phyloP scores from a whole-genome alignment of 1,140 invertebrate genomes.

The Fopius arisanus region DNA sequence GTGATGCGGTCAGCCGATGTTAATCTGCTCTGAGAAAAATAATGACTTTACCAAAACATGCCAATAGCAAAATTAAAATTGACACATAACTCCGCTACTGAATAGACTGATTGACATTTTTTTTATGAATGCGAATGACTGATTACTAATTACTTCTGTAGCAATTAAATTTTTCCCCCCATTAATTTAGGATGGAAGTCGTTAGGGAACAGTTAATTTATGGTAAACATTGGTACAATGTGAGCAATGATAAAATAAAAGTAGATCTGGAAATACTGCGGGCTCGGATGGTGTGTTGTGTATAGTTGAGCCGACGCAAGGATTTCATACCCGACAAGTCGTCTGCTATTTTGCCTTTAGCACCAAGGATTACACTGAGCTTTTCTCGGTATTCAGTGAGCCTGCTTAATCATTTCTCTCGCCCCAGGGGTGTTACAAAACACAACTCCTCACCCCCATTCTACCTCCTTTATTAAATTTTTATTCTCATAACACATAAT shows the following conservation, averaged over 20 bases:
- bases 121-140: no score
- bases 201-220: not conserved
- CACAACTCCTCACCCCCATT: not conserved
- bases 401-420: slow-evolving; percentile 56
- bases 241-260: not conserved
- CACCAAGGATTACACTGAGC: slow-evolving; percentile 48
- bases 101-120: no score
- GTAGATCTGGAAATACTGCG: not conserved
- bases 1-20: no score
- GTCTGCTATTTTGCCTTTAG: slow-evolving; percentile 50
- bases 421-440: slow-evolving; percentile 24
- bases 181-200: not conserved
- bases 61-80: no score
- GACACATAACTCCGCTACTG: no score
- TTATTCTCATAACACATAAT: not conserved
- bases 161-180: not conserved
- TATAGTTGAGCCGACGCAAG: slow-evolving; percentile 40
- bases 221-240: not conserved
- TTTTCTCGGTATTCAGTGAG: slow-evolving; percentile 51
- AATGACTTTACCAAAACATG: no score
- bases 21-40: no score
- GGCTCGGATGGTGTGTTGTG: not conserved
- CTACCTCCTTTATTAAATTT: not conserved
- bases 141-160: no score
- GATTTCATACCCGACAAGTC: slow-evolving; percentile 41